phyloP scores from a whole-genome alignment of 2,888 invertebrate species.

The Limenitis camilla region DNA sequence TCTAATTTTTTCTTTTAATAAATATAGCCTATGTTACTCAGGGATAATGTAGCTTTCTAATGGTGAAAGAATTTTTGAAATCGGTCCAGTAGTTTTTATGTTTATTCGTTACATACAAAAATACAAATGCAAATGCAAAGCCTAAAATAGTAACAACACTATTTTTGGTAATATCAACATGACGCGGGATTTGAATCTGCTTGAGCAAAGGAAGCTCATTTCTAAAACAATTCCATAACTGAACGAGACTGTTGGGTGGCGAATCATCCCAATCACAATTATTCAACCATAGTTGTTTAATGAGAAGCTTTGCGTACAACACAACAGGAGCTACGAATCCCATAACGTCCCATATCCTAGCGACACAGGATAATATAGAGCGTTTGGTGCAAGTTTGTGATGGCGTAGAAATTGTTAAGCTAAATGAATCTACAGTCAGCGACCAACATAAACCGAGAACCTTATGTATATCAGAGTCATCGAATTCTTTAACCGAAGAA shows the following conservation, averaged over 20 bases:
- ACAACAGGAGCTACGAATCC: constrained; percentile 18
- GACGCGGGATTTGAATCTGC: not conserved
- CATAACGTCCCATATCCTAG: constrained; percentile 18
- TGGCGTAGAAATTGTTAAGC: not conserved
- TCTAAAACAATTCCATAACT: not conserved
- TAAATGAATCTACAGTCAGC: not conserved
- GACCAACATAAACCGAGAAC: constrained; percentile 5
- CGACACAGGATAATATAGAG: constrained; percentile 13
- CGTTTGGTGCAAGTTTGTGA: constrained; percentile 11
- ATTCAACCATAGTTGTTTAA: constrained; percentile 1
- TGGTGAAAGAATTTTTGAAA: no score
- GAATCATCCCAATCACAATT: constrained; percentile 16
- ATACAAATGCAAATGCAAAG: no score
- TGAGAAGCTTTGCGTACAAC: constrained; percentile 17
- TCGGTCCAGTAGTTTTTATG: no score
- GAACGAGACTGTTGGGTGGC: constrained; percentile 4
- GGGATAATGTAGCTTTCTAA: no score
- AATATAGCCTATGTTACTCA: no score
- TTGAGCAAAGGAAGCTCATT: not conserved
- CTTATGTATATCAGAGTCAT: not conserved
- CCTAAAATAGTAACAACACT: not conserved
- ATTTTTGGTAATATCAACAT: not conserved
- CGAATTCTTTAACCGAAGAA: constrained; percentile 1
- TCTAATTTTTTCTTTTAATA: no score
- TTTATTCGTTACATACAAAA: no score